Base-by-base conservation (phyloP, 2,797 vertebrate genomes). In the Bovichtus diacanthus region DNA sequence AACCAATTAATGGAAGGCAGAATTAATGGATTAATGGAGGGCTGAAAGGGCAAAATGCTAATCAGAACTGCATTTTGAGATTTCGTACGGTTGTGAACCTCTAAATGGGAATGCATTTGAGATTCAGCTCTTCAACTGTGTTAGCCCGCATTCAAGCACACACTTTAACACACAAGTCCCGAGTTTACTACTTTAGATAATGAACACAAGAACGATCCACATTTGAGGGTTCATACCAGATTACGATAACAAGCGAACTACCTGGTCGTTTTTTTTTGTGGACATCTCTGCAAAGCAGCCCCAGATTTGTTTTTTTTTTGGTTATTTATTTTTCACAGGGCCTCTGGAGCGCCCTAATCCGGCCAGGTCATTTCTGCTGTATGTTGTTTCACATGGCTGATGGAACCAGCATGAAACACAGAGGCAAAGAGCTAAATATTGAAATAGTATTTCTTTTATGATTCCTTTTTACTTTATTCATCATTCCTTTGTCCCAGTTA, bases 21-120 rank as follows among this genome's bases (percentile, higher is more conserved):
- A 89, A 82, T 83, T 74, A 87, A 88, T 88, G 85, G 62, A 86
- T 83, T 86, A 86, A 81, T 82, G 71, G 77, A 83, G 66, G 61
- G 59, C 71, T 87, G 65, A 81, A 83, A 73, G 80, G 81, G 80
- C 80, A 68, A 89, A 88, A 87, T 76, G 83, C 51, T 79, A 83
- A 90, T 87, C 51, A 67, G 66, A 59, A 46, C n/a, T 68, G 44
- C 58, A 74, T 70, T 80, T 53, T 68, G 29, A 72, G 71, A 56
- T 75, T 46, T 53, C 78, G 47, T 77, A 49, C 78, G 56, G 53
- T 39, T 56, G 25, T 67, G 79, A 87, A 74, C 27, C 61, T 73
- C 43, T 68, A 47, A 82, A 83, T 70, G 58, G 49, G 44, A 71
- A 56, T 49, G 55, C 21, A 44, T 78, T 81, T 81, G 36, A 60